phyloP scores from a whole-genome alignment of 2,113 vertebrate genomes.

The Xiphorhynchus elegans region DNA sequence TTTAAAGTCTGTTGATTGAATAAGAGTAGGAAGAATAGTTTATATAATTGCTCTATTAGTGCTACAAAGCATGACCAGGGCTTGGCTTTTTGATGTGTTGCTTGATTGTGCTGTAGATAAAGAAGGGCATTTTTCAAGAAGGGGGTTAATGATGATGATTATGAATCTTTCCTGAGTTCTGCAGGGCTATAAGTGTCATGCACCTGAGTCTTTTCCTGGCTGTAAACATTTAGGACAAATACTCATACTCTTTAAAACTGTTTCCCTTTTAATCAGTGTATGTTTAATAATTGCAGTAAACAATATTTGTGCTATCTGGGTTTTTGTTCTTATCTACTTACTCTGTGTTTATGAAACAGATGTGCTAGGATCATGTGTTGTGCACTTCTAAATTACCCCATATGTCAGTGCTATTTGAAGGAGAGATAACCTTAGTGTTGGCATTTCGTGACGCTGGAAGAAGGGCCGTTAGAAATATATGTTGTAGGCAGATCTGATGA shows the following conservation, averaged over 20 bases:
- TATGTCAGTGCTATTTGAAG: constrained; percentile 33
- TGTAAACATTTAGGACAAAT: neutral
- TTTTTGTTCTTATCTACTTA: constrained; percentile 28
- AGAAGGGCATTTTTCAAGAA: neutral
- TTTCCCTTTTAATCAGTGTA: neutral
- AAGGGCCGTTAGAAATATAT: neutral
- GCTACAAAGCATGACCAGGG: neutral
- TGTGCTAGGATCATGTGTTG: constrained; percentile 28
- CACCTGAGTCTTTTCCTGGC: neutral
- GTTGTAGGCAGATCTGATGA: constrained; percentile 50
- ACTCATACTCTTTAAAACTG: neutral
- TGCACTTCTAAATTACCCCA: neutral
- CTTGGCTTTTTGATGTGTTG: neutral
- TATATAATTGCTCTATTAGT: constrained; percentile 37
- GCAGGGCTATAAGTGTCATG: neutral
- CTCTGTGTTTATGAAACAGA: constrained; percentile 43
- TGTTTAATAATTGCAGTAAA: neutral
- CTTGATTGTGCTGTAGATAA: neutral
- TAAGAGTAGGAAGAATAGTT: neutral
- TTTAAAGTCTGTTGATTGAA: neutral
- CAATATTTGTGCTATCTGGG: neutral
- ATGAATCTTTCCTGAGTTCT: neutral
- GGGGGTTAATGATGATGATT: neutral
- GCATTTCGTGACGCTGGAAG: neutral
- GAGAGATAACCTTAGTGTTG: constrained; percentile 17